A percentile compares a stretch with the other conserved stretches of the same genome.
phyloP scores from a whole-genome alignment of 2,888 invertebrate species.

The Luperina nickerlii region DNA sequence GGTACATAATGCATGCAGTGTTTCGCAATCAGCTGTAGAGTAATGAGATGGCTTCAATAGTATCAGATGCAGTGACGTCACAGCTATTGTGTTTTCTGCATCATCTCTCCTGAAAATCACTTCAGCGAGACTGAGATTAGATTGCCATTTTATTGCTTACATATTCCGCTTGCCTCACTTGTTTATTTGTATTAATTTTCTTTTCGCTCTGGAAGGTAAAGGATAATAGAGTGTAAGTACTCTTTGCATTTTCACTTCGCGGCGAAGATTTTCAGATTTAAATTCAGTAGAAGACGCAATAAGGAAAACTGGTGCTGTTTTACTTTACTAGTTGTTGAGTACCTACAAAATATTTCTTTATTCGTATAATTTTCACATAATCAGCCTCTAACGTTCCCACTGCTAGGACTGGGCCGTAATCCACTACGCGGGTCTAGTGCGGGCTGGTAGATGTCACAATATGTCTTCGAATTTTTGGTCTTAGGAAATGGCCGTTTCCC shows the following conservation, averaged over 20 bases:
- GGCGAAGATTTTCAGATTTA: slow-evolving; percentile 45
- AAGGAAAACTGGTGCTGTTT: slow-evolving; percentile 9
- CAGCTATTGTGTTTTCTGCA: slow-evolving; percentile 55
- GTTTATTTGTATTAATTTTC: slow-evolving; percentile 25
- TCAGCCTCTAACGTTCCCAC: not conserved
- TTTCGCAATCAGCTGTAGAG: slow-evolving; percentile 78
- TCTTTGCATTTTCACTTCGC: slow-evolving; percentile 35
- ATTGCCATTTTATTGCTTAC: slow-evolving; percentile 35
- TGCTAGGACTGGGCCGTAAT: not conserved
- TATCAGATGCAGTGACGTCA: slow-evolving; percentile 70
- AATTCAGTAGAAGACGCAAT: slow-evolving; percentile 21
- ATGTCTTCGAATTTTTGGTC: not conserved
- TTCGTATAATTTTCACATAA: not conserved
- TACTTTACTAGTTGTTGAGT: slow-evolving; percentile 11
- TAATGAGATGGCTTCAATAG: slow-evolving; percentile 81
- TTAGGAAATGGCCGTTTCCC: not conserved
- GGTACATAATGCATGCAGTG: slow-evolving; percentile 79
- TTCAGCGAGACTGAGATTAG: slow-evolving; percentile 24
- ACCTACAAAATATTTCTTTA: not conserved
- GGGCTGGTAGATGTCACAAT: not conserved
- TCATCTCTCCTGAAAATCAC: slow-evolving; percentile 43
- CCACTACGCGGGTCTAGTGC: not conserved
- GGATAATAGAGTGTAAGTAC: slow-evolving; percentile 27
- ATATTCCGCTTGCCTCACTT: slow-evolving; percentile 16
- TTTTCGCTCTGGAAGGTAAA: slow-evolving; percentile 17